These are phyloP conservation scores for Ophion costatus DNA, from an alignment of 2,888 invertebrate genomes.

Conservation along the genomic window DNA sequence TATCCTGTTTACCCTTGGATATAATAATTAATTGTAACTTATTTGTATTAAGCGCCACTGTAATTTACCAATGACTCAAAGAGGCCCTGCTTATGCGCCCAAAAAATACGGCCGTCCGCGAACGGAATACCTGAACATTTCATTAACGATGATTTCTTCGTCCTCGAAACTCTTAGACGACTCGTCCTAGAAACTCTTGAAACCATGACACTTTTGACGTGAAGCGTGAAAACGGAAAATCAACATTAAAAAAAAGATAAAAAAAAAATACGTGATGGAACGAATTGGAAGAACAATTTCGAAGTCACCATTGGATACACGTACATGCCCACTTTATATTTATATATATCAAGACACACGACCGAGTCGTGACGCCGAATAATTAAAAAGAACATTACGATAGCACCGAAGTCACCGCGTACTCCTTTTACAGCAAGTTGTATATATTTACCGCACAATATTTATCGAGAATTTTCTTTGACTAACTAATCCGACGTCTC, in stretches of 20 bases:
- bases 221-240: not conserved
- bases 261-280: not conserved
- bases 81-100: no score
- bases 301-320: not conserved
- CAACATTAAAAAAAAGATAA: not conserved
- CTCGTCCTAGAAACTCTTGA: not conserved
- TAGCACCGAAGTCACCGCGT: no score
- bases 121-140: not conserved
- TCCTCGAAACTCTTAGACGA: not conserved
- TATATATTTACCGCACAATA: slow-evolving; percentile 14
- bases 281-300: not conserved
- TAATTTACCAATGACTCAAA: no score
- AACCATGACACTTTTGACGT: not conserved
- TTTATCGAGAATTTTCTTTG: slow-evolving; percentile 50
- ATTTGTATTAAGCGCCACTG: no score
- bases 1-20: no score
- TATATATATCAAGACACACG: no score
- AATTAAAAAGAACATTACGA: no score
- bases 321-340: no score
- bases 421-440: no score
- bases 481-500: slow-evolving; percentile 59
- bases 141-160: slow-evolving; percentile 1
- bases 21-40: no score
- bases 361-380: no score
- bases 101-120: no score